These are phyloP conservation scores for Podarcis muralis DNA, from an alignment of 2,113 vertebrate genomes.

Conservation along the genomic window DNA sequence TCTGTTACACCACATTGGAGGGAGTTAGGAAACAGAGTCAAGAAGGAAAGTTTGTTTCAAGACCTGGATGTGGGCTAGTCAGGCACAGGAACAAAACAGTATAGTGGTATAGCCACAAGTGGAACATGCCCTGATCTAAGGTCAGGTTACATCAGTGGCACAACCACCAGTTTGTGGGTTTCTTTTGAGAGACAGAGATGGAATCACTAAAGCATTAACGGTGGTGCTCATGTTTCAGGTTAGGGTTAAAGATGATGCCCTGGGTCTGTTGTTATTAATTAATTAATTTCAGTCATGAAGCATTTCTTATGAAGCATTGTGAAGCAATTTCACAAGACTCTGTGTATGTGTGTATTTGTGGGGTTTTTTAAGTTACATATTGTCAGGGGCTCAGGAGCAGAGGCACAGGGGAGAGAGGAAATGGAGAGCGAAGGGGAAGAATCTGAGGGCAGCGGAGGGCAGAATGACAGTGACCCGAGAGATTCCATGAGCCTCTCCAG, in stretches of 20 bases:
- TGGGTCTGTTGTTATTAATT: not conserved
- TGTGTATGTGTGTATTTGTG: too few species aligned
- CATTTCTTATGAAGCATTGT: too few species aligned
- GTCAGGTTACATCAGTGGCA: not conserved
- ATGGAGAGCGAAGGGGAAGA: too few species aligned
- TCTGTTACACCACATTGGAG: too few species aligned
- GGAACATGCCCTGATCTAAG: not conserved
- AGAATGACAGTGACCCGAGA: too few species aligned
- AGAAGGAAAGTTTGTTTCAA: not conserved
- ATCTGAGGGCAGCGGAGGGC: too few species aligned
- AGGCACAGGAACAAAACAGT: not conserved
- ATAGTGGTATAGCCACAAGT: not conserved
- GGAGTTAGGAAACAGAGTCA: not conserved
- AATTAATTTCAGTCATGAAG: too few species aligned
- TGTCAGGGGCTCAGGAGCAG: too few species aligned
- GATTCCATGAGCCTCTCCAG: too few species aligned
- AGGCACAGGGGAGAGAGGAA: too few species aligned
- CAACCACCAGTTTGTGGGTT: not conserved
- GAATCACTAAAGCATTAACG: not conserved
- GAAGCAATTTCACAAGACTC: too few species aligned
- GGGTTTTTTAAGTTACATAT: too few species aligned
- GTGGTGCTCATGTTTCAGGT: not conserved
- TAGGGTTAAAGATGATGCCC: not conserved
- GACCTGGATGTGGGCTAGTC: not conserved
- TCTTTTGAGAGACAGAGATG: not conserved